Percentiles rank a stretch among this genome's conserved stretches.
phyloP scores from a whole-genome alignment of 2,797 vertebrate species.

The Microtus californicus region DNA sequence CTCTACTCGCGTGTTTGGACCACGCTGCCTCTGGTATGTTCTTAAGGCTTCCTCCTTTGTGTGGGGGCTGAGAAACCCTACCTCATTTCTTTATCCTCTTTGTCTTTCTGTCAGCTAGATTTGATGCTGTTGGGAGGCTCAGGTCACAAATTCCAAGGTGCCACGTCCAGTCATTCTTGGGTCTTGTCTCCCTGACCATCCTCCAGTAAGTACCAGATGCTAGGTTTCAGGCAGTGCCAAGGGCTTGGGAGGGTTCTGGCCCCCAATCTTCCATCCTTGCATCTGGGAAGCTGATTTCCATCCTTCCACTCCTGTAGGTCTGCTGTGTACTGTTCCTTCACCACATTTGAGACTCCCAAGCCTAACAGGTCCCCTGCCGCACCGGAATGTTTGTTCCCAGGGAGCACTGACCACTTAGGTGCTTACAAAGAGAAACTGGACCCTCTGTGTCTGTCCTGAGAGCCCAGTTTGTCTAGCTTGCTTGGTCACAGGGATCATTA shows the following conservation, averaged over 20 bases:
- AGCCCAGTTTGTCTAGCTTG: neutral
- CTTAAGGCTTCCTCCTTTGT: neutral
- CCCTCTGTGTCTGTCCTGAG: neutral
- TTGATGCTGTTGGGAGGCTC: neutral
- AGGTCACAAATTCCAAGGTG: neutral
- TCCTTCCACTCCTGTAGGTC: neutral
- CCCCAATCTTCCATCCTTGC: neutral
- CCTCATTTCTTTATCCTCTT: neutral
- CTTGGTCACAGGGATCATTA: neutral
- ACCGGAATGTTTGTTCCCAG: neutral
- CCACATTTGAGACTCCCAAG: neutral
- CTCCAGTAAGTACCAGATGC: neutral
- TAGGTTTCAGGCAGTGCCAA: neutral
- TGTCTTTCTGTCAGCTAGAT: neutral
- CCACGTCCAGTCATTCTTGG: neutral
- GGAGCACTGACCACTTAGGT: fast-evolving
- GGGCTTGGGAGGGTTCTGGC: neutral
- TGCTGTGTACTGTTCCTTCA: neutral
- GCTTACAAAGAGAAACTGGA: neutral
- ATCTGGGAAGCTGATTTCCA: neutral
- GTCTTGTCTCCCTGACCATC: neutral
- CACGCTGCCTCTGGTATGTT: neutral
- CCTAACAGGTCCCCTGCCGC: neutral
- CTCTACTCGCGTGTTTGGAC: neutral
- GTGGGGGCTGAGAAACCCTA: neutral